Evolutionary conservation across 2,888 invertebrate genomes (phyloP).

Genomic region (Pseudanteris insignis): DNA sequence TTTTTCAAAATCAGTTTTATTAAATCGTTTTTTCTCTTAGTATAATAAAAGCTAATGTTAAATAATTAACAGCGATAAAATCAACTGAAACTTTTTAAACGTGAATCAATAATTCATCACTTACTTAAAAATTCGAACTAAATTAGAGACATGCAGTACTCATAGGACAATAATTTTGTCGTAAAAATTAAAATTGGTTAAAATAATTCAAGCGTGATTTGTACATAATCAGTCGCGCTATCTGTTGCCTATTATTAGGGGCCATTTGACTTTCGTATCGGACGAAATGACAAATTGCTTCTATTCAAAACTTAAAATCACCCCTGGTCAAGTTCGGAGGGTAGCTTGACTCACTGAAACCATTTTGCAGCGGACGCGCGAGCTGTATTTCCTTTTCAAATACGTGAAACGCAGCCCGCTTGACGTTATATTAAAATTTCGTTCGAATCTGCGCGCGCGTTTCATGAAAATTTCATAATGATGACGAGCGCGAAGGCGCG

Average conservation of each 20-base stretch:
- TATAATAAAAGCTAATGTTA: too few relatives aligned
- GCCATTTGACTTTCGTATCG: slow-evolving; percentile 29
- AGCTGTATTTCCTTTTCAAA: slow-evolving; percentile 29
- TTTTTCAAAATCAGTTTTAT: too few relatives aligned
- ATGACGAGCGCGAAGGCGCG: slow-evolving; percentile 16
- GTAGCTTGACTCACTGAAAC: slow-evolving; percentile 29
- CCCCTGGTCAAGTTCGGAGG: slow-evolving; percentile 38
- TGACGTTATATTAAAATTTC: slow-evolving; percentile 21
- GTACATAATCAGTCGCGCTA: too few relatives aligned
- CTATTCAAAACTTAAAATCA: slow-evolving; percentile 44
- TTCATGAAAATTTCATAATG: slow-evolving; percentile 32
- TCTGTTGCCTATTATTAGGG: slow-evolving; percentile 25
- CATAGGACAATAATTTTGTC: too few relatives aligned
- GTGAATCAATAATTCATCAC: too few relatives aligned
- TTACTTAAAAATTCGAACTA: too few relatives aligned
- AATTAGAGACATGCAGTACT: too few relatives aligned
- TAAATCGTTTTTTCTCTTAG: too few relatives aligned
- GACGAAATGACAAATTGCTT: slow-evolving; percentile 38
- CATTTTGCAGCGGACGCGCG: slow-evolving; percentile 24
- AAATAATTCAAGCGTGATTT: too few relatives aligned
- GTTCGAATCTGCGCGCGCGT: slow-evolving; percentile 17
- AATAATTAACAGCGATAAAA: too few relatives aligned
- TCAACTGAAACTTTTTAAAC: too few relatives aligned
- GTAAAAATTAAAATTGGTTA: too few relatives aligned
- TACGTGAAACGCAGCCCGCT: slow-evolving; percentile 14